A percentile compares a stretch with the other conserved stretches of the same genome.
phyloP scores from a whole-genome alignment of 2,797 vertebrate genomes.

The Brachyalestes nurse region DNA sequence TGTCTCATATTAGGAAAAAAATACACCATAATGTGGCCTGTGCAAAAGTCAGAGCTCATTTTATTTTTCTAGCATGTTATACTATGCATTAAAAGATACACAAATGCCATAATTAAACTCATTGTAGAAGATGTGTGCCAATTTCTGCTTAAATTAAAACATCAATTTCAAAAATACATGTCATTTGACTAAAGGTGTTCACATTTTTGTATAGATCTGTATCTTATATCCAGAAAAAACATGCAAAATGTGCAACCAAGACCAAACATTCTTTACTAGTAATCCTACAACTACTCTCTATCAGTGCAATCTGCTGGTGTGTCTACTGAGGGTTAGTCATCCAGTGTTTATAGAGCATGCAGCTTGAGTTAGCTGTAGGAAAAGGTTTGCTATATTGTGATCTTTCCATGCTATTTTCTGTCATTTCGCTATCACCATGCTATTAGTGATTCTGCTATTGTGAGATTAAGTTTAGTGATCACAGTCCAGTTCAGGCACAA shows the following conservation, averaged over 20 bases:
- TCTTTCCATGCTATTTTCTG: constrained; percentile 60
- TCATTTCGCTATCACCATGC: constrained; percentile 16
- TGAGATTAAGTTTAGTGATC: constrained; percentile 8
- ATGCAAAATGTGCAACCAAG: constrained; percentile 29
- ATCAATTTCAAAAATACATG: too few species aligned
- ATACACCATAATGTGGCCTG: too few species aligned
- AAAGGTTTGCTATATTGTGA: constrained; percentile 36
- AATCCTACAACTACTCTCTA: background rate
- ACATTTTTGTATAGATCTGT: background rate
- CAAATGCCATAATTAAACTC: too few species aligned
- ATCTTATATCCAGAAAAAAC: constrained; percentile 4
- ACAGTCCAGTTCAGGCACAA: constrained; percentile 22
- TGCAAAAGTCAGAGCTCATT: too few species aligned
- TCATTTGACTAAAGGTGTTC: too few species aligned
- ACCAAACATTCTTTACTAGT: background rate
- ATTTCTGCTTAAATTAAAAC: too few species aligned
- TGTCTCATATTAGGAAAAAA: too few species aligned
- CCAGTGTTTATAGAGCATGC: constrained; percentile 50
- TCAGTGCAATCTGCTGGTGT: constrained; percentile 7
- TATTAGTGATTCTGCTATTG: background rate
- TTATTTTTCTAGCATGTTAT: too few species aligned
- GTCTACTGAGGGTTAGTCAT: constrained; percentile 14
- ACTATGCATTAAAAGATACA: too few species aligned
- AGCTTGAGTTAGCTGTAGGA: constrained; percentile 47
- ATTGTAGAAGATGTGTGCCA: too few species aligned